Evolutionary conservation across 2,113 vertebrate genomes (phyloP).

Genomic region (Oplegnathus fasciatus): DNA sequence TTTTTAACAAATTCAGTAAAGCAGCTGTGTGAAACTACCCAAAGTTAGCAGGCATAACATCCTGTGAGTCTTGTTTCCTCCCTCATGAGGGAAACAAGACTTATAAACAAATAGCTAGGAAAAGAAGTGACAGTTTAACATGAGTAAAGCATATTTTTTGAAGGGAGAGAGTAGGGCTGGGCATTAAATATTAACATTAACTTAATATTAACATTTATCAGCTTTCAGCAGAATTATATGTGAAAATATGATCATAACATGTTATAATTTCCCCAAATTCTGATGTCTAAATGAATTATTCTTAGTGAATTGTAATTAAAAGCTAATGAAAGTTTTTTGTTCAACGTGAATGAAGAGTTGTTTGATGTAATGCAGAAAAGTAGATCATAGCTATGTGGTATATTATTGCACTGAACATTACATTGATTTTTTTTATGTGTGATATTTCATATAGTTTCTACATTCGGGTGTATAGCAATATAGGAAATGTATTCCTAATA

Average conservation of each 20-base stretch:
- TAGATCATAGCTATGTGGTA: neutral
- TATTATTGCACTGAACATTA: neutral
- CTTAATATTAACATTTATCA: neutral
- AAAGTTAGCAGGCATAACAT: neutral
- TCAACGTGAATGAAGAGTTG: neutral
- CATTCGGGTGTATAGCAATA: neutral
- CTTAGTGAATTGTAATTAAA: neutral
- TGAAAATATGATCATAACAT: neutral
- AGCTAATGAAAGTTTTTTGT: neutral
- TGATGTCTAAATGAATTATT: neutral
- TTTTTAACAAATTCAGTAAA: neutral
- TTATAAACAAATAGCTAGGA: neutral
- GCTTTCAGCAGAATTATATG: neutral
- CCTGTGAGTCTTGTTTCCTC: neutral
- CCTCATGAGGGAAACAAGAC: neutral
- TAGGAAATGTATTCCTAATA: neutral
- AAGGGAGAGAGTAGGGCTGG: neutral
- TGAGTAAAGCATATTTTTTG: neutral
- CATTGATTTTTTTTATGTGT: neutral
- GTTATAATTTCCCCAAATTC: neutral
- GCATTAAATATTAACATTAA: neutral
- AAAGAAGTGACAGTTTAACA: neutral
- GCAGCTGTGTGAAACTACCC: neutral
- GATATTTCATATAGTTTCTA: neutral
- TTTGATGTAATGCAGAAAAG: neutral